phyloP scores from a whole-genome alignment of 2,113 vertebrate species.

The Xenopus laevis region DNA sequence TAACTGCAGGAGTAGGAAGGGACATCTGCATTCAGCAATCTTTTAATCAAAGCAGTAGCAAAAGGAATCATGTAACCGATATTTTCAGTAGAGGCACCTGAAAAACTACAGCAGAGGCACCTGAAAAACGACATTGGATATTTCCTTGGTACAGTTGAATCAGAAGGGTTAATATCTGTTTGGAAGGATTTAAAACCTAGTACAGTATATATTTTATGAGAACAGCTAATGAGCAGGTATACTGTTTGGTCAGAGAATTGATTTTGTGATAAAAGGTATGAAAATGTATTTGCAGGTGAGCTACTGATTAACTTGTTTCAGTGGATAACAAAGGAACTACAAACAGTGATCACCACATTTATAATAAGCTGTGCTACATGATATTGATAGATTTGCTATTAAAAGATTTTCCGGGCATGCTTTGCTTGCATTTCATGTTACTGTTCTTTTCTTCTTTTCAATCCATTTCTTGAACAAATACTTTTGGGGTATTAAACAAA shows the following conservation, averaged over 20 bases:
- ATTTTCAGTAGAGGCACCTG: too few species aligned
- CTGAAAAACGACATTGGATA: too few species aligned
- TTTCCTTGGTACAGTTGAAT: too few species aligned
- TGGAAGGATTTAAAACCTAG: background rate
- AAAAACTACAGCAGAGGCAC: too few species aligned
- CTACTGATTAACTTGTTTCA: conserved; percentile 37
- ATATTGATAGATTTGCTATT: conserved; percentile 29
- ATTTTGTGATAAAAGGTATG: conserved; percentile 31
- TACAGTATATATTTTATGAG: conserved; percentile 8
- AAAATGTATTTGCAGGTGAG: conserved; percentile 33
- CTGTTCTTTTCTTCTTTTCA: background rate
- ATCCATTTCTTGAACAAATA: background rate
- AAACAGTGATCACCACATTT: conserved; percentile 36
- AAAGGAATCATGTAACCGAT: too few species aligned
- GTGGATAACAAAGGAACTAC: conserved; percentile 33
- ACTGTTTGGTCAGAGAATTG: conserved; percentile 16
- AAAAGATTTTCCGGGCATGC: conserved; percentile 9
- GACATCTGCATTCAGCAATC: too few species aligned
- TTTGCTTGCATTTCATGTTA: conserved; percentile 11
- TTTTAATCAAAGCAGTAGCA: too few species aligned
- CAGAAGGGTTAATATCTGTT: too few species aligned
- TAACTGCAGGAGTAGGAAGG: too few species aligned
- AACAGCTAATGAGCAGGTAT: conserved; percentile 8
- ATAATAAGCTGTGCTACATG: conserved; percentile 10
- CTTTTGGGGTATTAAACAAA: too few species aligned